Evolutionary conservation across 1,140 invertebrate genomes (phyloP).

Genomic region (Procambarus clarkii): DNA sequence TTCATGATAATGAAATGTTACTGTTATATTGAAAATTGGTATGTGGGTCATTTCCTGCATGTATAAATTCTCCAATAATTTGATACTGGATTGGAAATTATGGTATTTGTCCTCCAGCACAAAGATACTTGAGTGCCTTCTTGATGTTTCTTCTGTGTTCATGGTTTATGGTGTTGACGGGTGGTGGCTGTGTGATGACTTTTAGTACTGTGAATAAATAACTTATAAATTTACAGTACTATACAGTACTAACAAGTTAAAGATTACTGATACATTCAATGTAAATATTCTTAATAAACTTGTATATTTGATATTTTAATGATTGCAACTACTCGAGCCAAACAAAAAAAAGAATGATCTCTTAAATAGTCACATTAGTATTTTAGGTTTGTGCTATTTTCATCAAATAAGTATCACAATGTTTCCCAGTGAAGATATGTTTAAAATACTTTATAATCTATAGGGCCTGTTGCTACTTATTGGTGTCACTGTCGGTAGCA

Average conservation of each 20-base stretch:
- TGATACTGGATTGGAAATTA: not conserved
- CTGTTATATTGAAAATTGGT: not conserved
- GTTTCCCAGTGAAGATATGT: too few relatives aligned
- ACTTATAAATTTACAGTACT: not conserved
- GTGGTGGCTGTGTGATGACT: slow-evolving; percentile 10
- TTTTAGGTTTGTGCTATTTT: too few relatives aligned
- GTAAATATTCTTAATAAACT: not conserved
- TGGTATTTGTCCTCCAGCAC: slow-evolving; percentile 8
- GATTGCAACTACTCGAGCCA: not conserved
- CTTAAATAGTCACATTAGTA: not conserved
- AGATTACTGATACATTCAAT: not conserved
- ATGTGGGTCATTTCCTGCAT: not conserved
- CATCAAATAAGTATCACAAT: too few relatives aligned
- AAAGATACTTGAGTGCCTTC: slow-evolving; percentile 24
- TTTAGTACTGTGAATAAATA: not conserved
- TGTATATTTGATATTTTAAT: not conserved
- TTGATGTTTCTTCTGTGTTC: slow-evolving; percentile 38
- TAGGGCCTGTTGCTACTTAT: too few relatives aligned
- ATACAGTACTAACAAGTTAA: not conserved
- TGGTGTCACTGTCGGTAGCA: too few relatives aligned
- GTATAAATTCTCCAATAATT: not conserved
- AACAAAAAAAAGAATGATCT: not conserved
- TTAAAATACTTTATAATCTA: too few relatives aligned
- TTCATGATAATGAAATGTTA: not conserved
- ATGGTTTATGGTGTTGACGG: slow-evolving; percentile 39